Conservation (phyloP, 2,113 vertebrate genomes). For the Notiomystis cincta region DNA sequence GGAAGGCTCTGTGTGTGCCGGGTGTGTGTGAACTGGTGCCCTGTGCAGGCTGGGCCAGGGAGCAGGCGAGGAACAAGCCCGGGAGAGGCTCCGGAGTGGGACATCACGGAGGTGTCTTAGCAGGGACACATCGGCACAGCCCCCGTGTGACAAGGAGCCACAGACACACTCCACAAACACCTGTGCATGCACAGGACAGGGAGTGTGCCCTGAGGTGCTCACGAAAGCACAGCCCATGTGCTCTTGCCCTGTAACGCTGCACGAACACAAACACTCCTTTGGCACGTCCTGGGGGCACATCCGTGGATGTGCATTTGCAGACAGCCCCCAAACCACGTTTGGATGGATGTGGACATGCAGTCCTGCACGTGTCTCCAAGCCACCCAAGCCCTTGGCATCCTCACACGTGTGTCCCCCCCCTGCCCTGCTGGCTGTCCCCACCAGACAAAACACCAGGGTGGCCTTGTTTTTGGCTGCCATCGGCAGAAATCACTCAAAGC, state of each 20-base stretch:
- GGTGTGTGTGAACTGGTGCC: neutral
- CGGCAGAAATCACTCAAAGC: neutral
- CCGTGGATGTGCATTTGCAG: neutral
- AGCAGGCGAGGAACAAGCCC: neutral
- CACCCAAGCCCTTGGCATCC: neutral
- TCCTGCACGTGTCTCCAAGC: fast-evolving
- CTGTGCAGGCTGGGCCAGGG: fast-evolving
- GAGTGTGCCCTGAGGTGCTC: fast-evolving
- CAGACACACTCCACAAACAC: neutral
- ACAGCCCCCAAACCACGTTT: fast-evolving
- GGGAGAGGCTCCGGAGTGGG: neutral
- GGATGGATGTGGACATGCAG: neutral
- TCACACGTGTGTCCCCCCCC: neutral
- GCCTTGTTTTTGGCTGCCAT: neutral
- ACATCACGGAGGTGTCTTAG: fast-evolving
- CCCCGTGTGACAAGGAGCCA: neutral
- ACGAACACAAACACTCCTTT: fast-evolving
- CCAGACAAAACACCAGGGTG: neutral
- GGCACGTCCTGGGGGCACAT: fast-evolving
- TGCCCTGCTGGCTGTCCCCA: neutral
- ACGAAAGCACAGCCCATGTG: fast-evolving
- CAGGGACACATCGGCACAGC: fast-evolving
- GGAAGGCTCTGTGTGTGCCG: neutral
- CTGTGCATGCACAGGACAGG: fast-evolving
- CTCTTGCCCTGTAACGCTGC: neutral